Evolutionary conservation across 2,888 invertebrate species (phyloP).

Genomic region (Rhorus exstirpatorius): DNA sequence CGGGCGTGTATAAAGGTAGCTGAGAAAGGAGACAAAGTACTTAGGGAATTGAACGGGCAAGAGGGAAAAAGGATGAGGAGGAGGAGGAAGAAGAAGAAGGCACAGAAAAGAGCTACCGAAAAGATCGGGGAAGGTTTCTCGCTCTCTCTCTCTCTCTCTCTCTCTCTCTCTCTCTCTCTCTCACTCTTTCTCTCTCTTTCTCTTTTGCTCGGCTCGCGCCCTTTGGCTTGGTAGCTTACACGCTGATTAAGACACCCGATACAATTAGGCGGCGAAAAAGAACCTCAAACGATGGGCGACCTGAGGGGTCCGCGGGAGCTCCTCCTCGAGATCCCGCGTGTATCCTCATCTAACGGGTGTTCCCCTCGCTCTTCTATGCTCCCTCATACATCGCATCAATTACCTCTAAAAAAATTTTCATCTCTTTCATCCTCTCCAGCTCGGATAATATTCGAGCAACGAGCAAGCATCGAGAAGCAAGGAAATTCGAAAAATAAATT

Average conservation of each 20-base stretch:
- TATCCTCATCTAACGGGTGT: conserved; percentile 64
- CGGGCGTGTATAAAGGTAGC: conserved; percentile 71
- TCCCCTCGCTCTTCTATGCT: conserved; percentile 9
- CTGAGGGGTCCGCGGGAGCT: conserved; percentile 56
- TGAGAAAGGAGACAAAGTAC: conserved; percentile 72
- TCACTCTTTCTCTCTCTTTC: conserved; percentile 60
- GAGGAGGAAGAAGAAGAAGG: conserved; percentile 70
- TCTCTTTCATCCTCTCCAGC: conserved; percentile 37
- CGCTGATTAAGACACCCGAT: conserved; percentile 85
- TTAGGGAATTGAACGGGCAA: conserved; percentile 45
- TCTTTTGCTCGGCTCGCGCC: conserved; percentile 70
- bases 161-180: conserved; percentile 70
- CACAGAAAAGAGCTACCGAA: conserved; percentile 37
- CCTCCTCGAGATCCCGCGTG: conserved; percentile 7
- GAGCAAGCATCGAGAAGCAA: no score
- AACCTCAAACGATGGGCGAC: conserved; percentile 81
- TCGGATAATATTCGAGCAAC: conserved; percentile 8
- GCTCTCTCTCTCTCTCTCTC: conserved; percentile 67
- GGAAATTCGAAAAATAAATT: no score
- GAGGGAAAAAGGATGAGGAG: conserved; percentile 59
- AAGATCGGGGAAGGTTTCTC: conserved; percentile 65
- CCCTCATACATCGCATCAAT: conserved; percentile 41
- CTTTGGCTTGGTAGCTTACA: conserved; percentile 83
- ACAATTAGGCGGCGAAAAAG: conserved; percentile 84
- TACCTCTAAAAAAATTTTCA: conserved; percentile 52